Evolutionary conservation across 2,113 vertebrate species (phyloP).

Genomic region (Gymnarchus niloticus): DNA sequence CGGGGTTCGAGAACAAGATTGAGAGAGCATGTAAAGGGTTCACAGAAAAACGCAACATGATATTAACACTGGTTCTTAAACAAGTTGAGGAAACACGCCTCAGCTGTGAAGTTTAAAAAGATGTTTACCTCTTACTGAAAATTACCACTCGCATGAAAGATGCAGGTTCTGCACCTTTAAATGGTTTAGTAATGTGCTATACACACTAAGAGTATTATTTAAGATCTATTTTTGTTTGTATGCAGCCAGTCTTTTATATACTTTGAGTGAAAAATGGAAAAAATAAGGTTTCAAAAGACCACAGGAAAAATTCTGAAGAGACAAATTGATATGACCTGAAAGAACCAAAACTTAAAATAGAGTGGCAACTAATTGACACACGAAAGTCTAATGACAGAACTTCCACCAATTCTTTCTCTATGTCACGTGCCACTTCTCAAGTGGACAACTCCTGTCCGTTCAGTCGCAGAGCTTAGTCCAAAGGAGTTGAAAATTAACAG

Average conservation of each 20-base stretch:
- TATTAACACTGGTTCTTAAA: no score
- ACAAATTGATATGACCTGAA: not conserved
- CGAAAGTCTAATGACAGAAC: not conserved
- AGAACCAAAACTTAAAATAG: not conserved
- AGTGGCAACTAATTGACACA: not conserved
- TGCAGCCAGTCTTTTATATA: not conserved
- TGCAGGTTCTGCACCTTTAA: not conserved
- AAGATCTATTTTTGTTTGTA: not conserved
- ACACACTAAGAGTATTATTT: not conserved
- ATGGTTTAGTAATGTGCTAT: not conserved
- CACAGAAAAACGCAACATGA: not conserved
- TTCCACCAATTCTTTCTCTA: not conserved
- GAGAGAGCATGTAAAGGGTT: not conserved
- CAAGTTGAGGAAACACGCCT: not conserved
- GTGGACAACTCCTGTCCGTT: not conserved
- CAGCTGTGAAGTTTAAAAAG: not conserved
- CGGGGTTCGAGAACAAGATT: not conserved
- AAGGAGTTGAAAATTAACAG: not conserved
- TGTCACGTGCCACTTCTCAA: not conserved
- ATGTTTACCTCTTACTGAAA: not conserved
- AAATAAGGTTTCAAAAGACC: not conserved
- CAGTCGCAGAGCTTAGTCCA: not conserved
- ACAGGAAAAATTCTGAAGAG: not conserved
- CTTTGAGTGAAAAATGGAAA: not conserved
- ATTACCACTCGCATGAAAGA: not conserved